Evolutionary conservation across 2,888 invertebrate species (phyloP).

Genomic region (Pasiphila rectangulata): DNA sequence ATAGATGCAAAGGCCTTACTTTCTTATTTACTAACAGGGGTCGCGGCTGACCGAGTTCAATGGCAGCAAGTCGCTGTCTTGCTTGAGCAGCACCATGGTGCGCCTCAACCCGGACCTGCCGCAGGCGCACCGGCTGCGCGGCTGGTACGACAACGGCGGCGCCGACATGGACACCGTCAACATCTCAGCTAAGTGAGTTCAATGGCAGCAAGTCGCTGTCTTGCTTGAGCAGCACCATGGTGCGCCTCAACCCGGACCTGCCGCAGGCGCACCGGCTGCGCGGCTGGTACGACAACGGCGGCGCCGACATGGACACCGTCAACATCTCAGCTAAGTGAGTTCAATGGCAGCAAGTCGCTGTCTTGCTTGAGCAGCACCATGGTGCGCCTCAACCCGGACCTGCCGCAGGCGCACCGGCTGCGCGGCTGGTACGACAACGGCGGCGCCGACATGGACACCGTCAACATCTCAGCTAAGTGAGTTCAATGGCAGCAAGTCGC

Average conservation of each 20-base stretch:
- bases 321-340: constrained; percentile 84
- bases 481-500: constrained; percentile 86
- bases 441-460: constrained; percentile 82
- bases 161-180: constrained; percentile 81
- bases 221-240: constrained; percentile 78
- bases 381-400: constrained; percentile 92
- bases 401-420: constrained; percentile 91
- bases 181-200: constrained; percentile 82
- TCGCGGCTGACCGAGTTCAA: constrained; percentile 93
- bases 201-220: constrained; percentile 89
- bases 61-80: constrained; percentile 87
- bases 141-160: constrained; percentile 95
- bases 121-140: constrained; percentile 91
- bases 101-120: constrained; percentile 93
- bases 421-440: constrained; percentile 95
- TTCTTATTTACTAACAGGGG: constrained; percentile 69
- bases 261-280: constrained; percentile 91
- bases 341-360: constrained; percentile 87
- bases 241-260: constrained; percentile 94
- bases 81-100: constrained; percentile 82
- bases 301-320: constrained; percentile 81
- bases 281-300: constrained; percentile 95
- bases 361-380: constrained; percentile 81
- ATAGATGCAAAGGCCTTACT: no score
- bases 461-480: constrained; percentile 84